Evolutionary conservation across 2,888 invertebrate genomes (phyloP), one percentile per base, ranked within the genome.

Genomic region (Polylopha cassiicola): DNA sequence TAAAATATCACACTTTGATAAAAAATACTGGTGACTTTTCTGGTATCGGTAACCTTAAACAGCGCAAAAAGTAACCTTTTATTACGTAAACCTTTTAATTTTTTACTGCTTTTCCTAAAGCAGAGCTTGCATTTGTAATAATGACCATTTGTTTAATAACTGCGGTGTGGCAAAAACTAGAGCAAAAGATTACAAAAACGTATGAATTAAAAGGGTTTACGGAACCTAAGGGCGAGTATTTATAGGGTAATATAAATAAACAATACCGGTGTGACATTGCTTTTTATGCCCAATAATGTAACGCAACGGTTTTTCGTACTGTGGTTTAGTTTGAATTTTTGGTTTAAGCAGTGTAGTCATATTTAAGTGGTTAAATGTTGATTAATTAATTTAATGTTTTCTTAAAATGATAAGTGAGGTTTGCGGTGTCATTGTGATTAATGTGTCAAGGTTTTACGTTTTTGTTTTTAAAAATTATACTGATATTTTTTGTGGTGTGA

Each of bases 91-190:
- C 53, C 48, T 50, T 62, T 51, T 49, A 26, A 22, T 47, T 43
- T 65, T 67, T 62, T 66, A 53, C 53, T 38, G 48, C 44, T 11
- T 13, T 30, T 10, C 36, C 33, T 32, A 23, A 37, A 27, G 14
- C 30, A 43, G 32, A 3, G 43, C 26, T 46, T 31, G 37, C 23
- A 17, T n/a, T 34, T 34, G 38, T 42, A 43, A 65, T 74, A 64
- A 74, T 63, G 61, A 62, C 53, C 60, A 55, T 59, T 72, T 82
- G 79, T 84, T 80, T 67, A 53, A 55, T 63, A 65, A 73, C 71
- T 81, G 84, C 59, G 84, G 84, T 81, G 51, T 61, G 53, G 57
- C 64, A 77, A 82, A 81, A 84, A 82, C 49, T 77, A 52, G 75
- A 77, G 80, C 77, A 82, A 80, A 80, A 82, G 78, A 49, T 55